A percentile compares a stretch with the other conserved stretches of the same genome.
Evolutionary conservation across 1,140 invertebrate species (phyloP).

Genomic region (Trinorchestia longiramus): DNA sequence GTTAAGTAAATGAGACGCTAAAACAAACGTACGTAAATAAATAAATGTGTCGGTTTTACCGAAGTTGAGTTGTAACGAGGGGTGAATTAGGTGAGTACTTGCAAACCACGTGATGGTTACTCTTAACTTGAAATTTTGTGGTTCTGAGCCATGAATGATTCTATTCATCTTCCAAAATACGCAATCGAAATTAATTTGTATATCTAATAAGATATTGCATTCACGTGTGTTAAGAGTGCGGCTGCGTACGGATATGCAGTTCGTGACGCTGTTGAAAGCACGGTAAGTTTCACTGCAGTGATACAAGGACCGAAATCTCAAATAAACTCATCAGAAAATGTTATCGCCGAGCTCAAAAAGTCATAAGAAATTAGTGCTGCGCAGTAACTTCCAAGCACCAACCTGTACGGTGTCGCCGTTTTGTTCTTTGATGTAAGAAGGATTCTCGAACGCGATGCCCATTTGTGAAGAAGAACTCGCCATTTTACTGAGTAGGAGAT

Average conservation of each 20-base stretch:
- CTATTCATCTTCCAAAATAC: not conserved
- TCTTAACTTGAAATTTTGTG: not conserved
- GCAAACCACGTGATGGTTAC: no score
- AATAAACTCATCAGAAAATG: no score
- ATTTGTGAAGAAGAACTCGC: constrained; percentile 74
- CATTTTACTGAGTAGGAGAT: constrained; percentile 70
- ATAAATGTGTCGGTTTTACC: no score
- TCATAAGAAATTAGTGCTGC: not conserved
- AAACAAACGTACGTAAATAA: no score
- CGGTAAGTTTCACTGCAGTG: not conserved
- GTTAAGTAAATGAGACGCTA: no score
- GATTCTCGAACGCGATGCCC: constrained; percentile 87
- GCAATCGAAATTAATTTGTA: not conserved
- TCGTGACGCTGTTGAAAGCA: not conserved
- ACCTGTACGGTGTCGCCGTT: constrained; percentile 67
- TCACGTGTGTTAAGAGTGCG: no score
- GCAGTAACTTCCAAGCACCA: not conserved
- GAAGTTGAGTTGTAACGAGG: no score
- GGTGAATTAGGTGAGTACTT: no score
- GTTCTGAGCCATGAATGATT: not conserved
- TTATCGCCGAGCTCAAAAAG: not conserved
- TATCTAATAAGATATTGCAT: not conserved
- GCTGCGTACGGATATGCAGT: not conserved
- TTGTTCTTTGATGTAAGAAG: constrained; percentile 81
- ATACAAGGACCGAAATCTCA: not conserved